A percentile compares a stretch with the other conserved stretches of the same genome.
Conservation (phyloP, 2,888 invertebrate genomes). For the Lepidocyrtinus sp. region DNA sequence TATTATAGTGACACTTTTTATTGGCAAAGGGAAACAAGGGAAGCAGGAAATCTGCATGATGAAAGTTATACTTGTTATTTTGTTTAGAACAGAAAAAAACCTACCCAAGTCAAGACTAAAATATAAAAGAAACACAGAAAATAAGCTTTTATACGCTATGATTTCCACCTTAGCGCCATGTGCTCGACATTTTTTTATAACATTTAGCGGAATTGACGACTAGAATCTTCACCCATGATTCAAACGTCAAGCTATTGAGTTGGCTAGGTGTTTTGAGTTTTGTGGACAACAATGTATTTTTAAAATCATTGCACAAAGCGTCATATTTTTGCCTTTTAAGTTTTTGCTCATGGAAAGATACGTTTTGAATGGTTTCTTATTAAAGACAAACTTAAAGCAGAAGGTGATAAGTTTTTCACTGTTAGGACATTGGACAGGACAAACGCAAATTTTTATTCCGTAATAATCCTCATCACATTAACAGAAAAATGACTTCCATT, state of each 20-base stretch:
- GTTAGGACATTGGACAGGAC: not conserved
- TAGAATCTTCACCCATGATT: not conserved
- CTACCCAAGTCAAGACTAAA: not conserved
- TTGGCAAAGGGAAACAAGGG: conserved; percentile 49
- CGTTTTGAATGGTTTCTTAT: too few species aligned
- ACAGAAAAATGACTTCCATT: not conserved
- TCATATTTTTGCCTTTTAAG: too few species aligned
- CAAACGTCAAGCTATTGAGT: not conserved
- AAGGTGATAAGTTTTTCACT: not conserved
- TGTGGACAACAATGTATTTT: too few species aligned
- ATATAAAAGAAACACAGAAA: not conserved
- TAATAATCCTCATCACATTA: not conserved
- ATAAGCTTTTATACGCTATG: not conserved
- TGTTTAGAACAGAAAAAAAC: not conserved
- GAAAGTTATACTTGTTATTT: conserved; percentile 33
- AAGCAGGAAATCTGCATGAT: conserved; percentile 55
- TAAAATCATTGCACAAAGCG: too few species aligned
- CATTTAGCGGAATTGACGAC: not conserved
- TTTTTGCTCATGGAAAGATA: not conserved
- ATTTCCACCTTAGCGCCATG: not conserved
- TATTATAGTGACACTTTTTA: conserved; percentile 30
- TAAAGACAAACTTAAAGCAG: not conserved
- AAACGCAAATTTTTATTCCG: conserved; percentile 1
- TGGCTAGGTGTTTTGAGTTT: too few species aligned
- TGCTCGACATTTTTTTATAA: too few species aligned